A percentile compares a stretch with the other conserved stretches of the same genome.
Evolutionary conservation across 2,113 vertebrate genomes (phyloP).

Genomic region (Zosterops lateralis): DNA sequence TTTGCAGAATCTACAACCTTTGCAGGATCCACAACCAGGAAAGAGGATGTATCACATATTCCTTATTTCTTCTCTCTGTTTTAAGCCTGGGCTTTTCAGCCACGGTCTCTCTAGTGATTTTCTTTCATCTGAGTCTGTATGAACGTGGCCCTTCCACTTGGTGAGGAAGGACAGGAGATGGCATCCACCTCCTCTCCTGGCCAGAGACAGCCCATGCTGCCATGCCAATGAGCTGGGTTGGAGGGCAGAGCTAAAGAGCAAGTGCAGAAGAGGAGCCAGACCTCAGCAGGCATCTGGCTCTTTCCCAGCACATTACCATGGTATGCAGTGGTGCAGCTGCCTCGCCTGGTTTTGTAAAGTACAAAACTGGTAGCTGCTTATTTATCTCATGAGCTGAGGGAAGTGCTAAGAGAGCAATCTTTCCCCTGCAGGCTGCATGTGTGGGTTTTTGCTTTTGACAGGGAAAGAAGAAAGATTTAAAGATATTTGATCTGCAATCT

Average conservation of each 20-base stretch:
- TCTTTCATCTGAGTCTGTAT: neutral
- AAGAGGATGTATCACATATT: neutral
- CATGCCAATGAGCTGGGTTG: accelerated
- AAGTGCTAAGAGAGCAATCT: conserved; percentile 15
- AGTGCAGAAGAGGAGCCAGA: neutral
- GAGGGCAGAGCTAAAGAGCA: neutral
- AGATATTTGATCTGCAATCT: conserved; percentile 9
- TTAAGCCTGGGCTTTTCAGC: neutral
- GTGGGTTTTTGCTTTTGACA: conserved; percentile 16
- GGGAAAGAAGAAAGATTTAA: neutral
- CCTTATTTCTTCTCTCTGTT: neutral
- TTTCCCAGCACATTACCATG: neutral
- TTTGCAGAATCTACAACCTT: neutral
- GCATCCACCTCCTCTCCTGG: neutral
- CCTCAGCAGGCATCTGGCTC: neutral
- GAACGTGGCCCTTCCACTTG: neutral
- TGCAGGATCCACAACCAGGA: neutral
- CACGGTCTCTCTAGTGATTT: accelerated
- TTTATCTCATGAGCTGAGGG: conserved; percentile 19
- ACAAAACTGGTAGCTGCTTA: neutral
- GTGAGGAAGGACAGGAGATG: neutral
- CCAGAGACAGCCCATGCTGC: neutral
- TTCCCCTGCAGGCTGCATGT: neutral
- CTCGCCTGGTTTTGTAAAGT: neutral
- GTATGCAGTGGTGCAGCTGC: neutral